A percentile compares a stretch with the other conserved stretches of the same genome.
These are phyloP conservation scores for Streptopelia turtur DNA, from an alignment of 2,797 vertebrate genomes.

Conservation along the genomic window DNA sequence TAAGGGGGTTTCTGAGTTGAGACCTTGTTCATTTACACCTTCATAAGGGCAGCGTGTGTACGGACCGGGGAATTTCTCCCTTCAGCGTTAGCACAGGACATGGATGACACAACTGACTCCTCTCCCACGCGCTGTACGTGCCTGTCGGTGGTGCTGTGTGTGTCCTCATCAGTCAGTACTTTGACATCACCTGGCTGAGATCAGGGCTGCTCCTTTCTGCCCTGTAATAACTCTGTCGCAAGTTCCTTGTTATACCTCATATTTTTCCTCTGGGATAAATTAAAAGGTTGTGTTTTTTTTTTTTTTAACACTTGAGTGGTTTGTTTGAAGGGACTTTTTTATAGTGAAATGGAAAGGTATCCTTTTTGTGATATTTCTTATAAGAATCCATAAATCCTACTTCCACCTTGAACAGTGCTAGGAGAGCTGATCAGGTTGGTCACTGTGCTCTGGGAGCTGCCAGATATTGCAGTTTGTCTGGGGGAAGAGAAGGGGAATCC, in stretches of 20 bases:
- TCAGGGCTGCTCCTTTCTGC: background rate
- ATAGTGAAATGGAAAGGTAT: background rate
- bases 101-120: background rate
- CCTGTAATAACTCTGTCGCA: background rate
- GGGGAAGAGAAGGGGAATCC: background rate
- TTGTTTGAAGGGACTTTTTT: background rate
- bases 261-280: background rate
- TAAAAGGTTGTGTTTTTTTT: background rate
- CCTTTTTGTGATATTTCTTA: background rate
- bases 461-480: background rate
- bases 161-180: background rate
- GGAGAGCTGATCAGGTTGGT: background rate
- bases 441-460: background rate
- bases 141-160: background rate
- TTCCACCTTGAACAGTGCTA: background rate
- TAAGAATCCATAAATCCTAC: background rate
- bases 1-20: background rate
- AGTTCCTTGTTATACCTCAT: background rate
- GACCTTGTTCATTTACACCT: background rate
- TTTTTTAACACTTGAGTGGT: background rate
- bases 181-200: background rate
- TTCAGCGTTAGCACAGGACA: background rate
- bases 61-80: background rate
- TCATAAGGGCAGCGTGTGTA: background rate
- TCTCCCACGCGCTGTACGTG: fast-evolving